Percentiles rank a stretch among this genome's conserved stretches.
These are phyloP conservation scores for Python bivittatus DNA, from an alignment of 2,113 vertebrate genomes.

Conservation along the genomic window DNA sequence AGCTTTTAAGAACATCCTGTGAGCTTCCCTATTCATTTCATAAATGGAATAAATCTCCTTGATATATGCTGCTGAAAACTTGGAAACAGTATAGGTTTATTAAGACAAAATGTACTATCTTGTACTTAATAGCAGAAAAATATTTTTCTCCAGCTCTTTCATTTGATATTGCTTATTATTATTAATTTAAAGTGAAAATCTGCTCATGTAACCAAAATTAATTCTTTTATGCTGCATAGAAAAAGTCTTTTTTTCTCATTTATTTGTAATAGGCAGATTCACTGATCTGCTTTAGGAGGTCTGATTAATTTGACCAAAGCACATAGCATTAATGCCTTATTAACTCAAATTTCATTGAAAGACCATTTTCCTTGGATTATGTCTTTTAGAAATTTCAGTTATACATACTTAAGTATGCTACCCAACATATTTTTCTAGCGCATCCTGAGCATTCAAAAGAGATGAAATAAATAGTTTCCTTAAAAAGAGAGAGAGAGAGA, in stretches of 20 bases:
- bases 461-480: not conserved
- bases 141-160: slow-evolving; percentile 31
- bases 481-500: not conserved
- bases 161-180: slow-evolving; percentile 56
- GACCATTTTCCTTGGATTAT: slow-evolving; percentile 58
- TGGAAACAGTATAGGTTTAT: slow-evolving; percentile 50
- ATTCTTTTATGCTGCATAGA: slow-evolving; percentile 45
- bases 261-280: slow-evolving; percentile 62
- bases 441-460: not conserved
- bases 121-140: slow-evolving; percentile 45
- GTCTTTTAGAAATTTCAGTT: slow-evolving; percentile 46
- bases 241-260: slow-evolving; percentile 49
- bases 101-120: slow-evolving; percentile 44
- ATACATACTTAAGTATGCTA: slow-evolving; percentile 44
- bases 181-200: slow-evolving; percentile 64
- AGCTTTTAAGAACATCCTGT: slow-evolving; percentile 60
- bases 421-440: not conserved
- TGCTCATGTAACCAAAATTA: slow-evolving; percentile 54
- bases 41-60: slow-evolving; percentile 58
- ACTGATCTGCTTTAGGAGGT: slow-evolving; percentile 60
- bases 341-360: slow-evolving; percentile 69
- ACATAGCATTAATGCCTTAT: slow-evolving; percentile 50
- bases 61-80: slow-evolving; percentile 55
- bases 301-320: slow-evolving; percentile 54
- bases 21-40: slow-evolving; percentile 45